Conservation (phyloP, 2,797 vertebrate genomes). For the Dallia pectoralis region DNA sequence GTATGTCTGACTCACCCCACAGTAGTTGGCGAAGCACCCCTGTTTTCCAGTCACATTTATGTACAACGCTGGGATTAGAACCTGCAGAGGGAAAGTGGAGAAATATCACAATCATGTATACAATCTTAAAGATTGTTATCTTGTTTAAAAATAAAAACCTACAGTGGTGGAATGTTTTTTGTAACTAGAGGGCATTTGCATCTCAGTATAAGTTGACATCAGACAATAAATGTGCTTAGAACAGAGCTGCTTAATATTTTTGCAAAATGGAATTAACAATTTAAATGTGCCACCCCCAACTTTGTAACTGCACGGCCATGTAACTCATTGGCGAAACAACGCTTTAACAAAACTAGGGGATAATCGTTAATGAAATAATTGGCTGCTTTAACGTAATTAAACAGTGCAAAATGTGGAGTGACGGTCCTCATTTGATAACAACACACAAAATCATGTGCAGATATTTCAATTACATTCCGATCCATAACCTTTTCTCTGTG, state of each 20-base stretch:
- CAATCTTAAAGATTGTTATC: neutral
- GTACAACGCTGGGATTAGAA: slow-evolving; percentile 77
- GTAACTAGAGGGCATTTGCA: too few relatives aligned
- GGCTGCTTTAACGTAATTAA: neutral
- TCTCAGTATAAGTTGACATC: too few relatives aligned
- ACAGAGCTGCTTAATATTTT: too few relatives aligned
- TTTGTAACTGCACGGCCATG: too few relatives aligned
- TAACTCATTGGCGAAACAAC: too few relatives aligned
- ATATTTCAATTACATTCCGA: neutral
- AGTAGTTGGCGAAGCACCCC: slow-evolving; percentile 81
- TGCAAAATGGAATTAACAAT: too few relatives aligned
- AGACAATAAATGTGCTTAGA: too few relatives aligned
- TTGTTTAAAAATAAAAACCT: neutral
- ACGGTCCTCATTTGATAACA: neutral
- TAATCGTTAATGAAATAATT: too few relatives aligned
- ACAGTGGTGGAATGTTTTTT: too few relatives aligned
- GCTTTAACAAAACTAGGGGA: too few relatives aligned
- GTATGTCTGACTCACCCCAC: slow-evolving; percentile 82
- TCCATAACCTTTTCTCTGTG: neutral
- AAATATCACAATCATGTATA: neutral
- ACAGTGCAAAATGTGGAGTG: neutral
- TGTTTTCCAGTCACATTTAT: slow-evolving; percentile 74
- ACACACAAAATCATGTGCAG: neutral
- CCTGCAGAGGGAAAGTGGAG: slow-evolving; percentile 52
- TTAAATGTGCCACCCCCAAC: too few relatives aligned